These are phyloP conservation scores for Scortum barcoo DNA, from an alignment of 2,113 vertebrate genomes.

Conservation along the genomic window DNA sequence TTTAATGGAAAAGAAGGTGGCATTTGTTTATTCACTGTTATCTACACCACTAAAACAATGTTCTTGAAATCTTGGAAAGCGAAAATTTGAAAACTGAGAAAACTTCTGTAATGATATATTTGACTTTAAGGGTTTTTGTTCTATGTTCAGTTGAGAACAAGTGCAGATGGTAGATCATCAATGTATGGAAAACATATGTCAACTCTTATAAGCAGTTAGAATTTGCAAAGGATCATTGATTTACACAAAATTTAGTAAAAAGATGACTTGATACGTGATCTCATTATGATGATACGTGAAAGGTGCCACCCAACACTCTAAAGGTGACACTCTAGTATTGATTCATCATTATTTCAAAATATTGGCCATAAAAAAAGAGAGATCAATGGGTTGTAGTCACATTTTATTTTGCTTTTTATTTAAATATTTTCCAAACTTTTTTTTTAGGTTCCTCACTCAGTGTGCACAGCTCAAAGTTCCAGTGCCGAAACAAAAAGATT, in stretches of 20 bases:
- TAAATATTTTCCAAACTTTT: not conserved
- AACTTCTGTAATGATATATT: too few species aligned
- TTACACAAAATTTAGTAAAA: not conserved
- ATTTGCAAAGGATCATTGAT: too few species aligned
- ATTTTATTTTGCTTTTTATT: not conserved
- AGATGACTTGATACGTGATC: not conserved
- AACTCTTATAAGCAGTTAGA: too few species aligned
- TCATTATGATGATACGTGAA: not conserved
- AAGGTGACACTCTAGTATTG: not conserved
- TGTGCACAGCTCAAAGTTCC: constrained; percentile 81
- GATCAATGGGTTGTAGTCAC: not conserved
- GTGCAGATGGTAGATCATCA: too few species aligned
- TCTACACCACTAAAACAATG: too few species aligned
- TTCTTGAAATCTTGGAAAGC: not conserved
- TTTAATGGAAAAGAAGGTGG: too few species aligned
- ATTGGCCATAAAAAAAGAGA: not conserved
- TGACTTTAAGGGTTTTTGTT: too few species aligned
- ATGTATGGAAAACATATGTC: too few species aligned
- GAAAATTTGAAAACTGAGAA: too few species aligned
- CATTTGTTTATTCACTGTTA: too few species aligned
- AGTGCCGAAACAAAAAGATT: constrained; percentile 50
- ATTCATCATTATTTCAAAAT: not conserved
- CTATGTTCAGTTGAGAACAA: too few species aligned
- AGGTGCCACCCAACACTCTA: not conserved
- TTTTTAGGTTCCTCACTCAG: constrained; percentile 77